Base-by-base conservation (phyloP, 2,888 invertebrate genomes). In the Calliopum simillimum region DNA sequence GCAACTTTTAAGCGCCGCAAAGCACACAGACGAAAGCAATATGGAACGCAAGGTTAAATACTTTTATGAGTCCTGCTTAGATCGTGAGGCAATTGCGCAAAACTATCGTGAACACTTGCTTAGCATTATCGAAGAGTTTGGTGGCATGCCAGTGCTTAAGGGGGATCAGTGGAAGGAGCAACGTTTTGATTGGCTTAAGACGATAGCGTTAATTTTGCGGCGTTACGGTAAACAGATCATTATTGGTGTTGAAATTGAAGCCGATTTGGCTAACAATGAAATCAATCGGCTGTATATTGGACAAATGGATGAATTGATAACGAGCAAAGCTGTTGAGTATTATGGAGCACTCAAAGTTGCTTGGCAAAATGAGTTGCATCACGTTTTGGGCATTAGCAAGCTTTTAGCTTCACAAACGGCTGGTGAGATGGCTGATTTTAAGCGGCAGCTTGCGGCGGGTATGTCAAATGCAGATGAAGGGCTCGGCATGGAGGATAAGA, bases 1-100 rank as follows among this genome's bases (percentile, higher is more conserved):
- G 33, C 75, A 76, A 8, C 56, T 84, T 25, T 65, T 84, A 3
- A 75, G 73, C 4, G 69, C 70, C 16, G 79, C 78, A 4, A 75
- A 74, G 21, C 69, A 65, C 4, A 79, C 75, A 2, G 67, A 23
- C 13, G 84, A 84, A 43, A 76, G 75, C 23, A 68, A 76, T 14
- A 79, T 81, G 33, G 82, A 81, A 43, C 78, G 78, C 8, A 77
- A 78, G 3, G 80, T 84, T 1, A 85, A 84, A 72, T 84, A 83
- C 43, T 84, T 84, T 61, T 84, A 82, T 55, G 82, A 84, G 4
- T 85, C 86, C 0, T 84, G 84, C 44, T 69, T 82, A 49, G 76
- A 80, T 25, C 68, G 73, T 2, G 46, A 43, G 4, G 23, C 69
- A 1, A 44, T 71, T 2, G 13, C 55, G 5, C n/a, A 55, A 13